These are phyloP conservation scores for human DNA, from an alignment of 2,113 vertebrate genomes.

Conservation along the genomic window GRCh38 chr1:88334001-88334500, in stretches of 20 bases:
- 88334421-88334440: not conserved
- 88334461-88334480: not conserved
- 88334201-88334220: conserved; percentile 80
- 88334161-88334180: conserved; percentile 85
- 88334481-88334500: not conserved
- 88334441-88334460: not conserved
- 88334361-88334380: not conserved
- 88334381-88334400: not conserved
- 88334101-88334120: conserved; percentile 84
- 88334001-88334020: conserved; percentile 57
- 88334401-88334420: not conserved
- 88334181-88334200: conserved; percentile 84
- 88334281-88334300: conserved; percentile 86
- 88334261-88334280: conserved; percentile 83
- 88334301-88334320: conserved; percentile 80
- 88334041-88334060: conserved; percentile 81
- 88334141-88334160: conserved; percentile 81
- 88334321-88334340: conserved; percentile 79
- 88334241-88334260: conserved; percentile 84
- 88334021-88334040: conserved; percentile 80
- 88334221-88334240: conserved; percentile 81
- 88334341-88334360: conserved; percentile 65
- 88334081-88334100: conserved; percentile 86
- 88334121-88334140: conserved; percentile 85
- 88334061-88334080: conserved; percentile 82